Evolutionary conservation across 2,888 invertebrate species (phyloP), one percentile per base, ranked within the genome.

Genomic region (Synanthedon formicaeformis): DNA sequence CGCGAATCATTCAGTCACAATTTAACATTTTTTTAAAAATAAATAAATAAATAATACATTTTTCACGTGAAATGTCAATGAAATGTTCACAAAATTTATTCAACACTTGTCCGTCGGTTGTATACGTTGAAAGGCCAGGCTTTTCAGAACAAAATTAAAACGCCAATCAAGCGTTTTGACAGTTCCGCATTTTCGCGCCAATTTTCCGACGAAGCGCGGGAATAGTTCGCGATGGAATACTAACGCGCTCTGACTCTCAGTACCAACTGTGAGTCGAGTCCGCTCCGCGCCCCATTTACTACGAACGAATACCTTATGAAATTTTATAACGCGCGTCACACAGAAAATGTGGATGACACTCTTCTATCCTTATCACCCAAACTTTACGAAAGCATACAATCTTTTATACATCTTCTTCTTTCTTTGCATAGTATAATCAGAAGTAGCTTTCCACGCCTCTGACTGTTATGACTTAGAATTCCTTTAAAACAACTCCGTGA

Each of bases 161-260:
- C 63, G 71, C 60, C 66, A 65, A 61, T 73, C 60, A 60, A 61
- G 64, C 68, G 69, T 64, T 71, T 70, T 78, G 78, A 75, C 76
- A 74, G 71, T 73, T 80, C 74, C 69, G 72, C 84, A 85, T 86
- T 86, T 86, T 86, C 82, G 85, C 85, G 85, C 80, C 78, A 83
- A 81, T 84, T 85, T 84, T 78, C 82, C 82, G 75, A 67, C 68
- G 65, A 67, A 64, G 77, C 64, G 64, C 71, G 72, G 72, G 66
- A 73, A 75, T 66, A 66, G 66, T 62, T 62, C 65, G 58, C 71
- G 68, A 70, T 74, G 71, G 75, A 78, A 78, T 34, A 34, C 34
- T 10, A 34, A 34, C 75, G 73, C 69, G 63, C 73, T 69, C 75
- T 73, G 73, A 73, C 67, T 75, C 76, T 78, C 75, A 69, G 61